Percentiles rank a stretch among this genome's conserved stretches.
Evolutionary conservation across 2,113 vertebrate genomes (phyloP).

Genomic region (Pipra filicauda): DNA sequence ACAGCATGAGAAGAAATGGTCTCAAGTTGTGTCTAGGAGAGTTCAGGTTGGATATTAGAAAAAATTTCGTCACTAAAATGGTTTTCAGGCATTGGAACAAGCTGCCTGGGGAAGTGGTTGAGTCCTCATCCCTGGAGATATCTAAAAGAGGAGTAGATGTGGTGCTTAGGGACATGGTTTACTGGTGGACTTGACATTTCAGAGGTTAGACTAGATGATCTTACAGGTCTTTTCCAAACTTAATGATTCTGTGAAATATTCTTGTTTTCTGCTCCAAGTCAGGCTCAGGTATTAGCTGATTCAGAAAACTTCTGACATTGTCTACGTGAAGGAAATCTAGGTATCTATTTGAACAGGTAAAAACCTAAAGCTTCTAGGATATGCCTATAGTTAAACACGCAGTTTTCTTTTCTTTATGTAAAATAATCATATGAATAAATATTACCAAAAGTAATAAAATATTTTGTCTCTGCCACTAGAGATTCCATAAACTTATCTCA

Average conservation of each 20-base stretch:
- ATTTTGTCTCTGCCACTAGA: neutral
- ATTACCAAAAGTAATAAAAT: neutral
- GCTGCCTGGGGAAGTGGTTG: neutral
- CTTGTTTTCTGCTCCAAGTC: neutral
- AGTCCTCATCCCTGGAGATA: rapidly evolving
- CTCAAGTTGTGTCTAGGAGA: neutral
- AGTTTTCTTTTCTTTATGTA: neutral
- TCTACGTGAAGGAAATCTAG: neutral
- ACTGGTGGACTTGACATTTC: neutral
- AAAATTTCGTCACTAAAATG: neutral
- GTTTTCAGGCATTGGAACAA: neutral
- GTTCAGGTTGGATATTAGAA: neutral
- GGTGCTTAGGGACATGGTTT: neutral
- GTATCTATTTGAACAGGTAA: neutral
- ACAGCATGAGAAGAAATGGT: neutral
- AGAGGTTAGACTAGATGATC: neutral
- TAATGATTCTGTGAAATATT: neutral
- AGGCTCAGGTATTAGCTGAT: neutral
- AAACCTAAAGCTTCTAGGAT: neutral
- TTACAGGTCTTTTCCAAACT: neutral
- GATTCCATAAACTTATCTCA: neutral
- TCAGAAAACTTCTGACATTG: neutral
- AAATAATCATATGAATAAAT: neutral
- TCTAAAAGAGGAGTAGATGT: neutral
- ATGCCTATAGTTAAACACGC: neutral